Evolutionary conservation across 1,140 invertebrate species (phyloP).

Genomic region (Cotesia chilonis): DNA sequence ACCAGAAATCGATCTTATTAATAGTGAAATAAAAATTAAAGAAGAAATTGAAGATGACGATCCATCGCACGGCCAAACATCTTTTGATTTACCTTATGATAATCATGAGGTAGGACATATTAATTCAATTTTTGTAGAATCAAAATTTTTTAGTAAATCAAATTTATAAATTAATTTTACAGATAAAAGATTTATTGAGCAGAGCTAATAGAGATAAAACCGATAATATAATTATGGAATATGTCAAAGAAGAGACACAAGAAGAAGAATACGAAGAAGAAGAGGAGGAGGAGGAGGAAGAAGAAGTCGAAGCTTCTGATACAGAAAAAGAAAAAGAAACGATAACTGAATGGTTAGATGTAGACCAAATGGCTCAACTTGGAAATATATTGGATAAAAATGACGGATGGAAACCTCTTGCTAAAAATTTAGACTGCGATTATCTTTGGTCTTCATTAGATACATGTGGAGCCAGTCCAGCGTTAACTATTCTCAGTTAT

Average conservation of each 20-base stretch:
- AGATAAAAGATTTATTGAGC: slow-evolving; percentile 47
- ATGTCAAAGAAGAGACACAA: too few relatives aligned
- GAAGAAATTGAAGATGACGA: slow-evolving; percentile 45
- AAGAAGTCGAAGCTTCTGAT: slow-evolving; percentile 13
- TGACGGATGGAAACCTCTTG: slow-evolving; percentile 56
- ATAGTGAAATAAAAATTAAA: slow-evolving; percentile 14
- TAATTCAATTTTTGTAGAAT: slow-evolving; percentile 17
- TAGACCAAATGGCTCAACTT: slow-evolving; percentile 46
- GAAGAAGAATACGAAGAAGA: too few relatives aligned
- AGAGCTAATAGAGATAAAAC: slow-evolving; percentile 11
- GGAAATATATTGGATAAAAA: slow-evolving; percentile 53
- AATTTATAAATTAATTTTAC: slow-evolving; percentile 17
- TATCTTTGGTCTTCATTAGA: slow-evolving; percentile 48
- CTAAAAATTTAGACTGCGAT: slow-evolving; percentile 51
- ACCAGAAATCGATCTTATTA: too few relatives aligned
- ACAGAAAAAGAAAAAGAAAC: slow-evolving; percentile 39
- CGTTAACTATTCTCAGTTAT: slow-evolving; percentile 46
- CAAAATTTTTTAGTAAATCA: slow-evolving; percentile 23
- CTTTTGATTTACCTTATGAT: slow-evolving; percentile 55
- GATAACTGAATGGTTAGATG: slow-evolving; percentile 37
- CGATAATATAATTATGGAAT: background rate
- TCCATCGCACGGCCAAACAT: slow-evolving; percentile 48
- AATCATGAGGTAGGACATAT: slow-evolving; percentile 51
- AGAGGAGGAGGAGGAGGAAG: background rate
- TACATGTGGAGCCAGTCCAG: slow-evolving; percentile 43